These are phyloP conservation scores for Troglohyphantes excavatus DNA, from an alignment of 2,888 invertebrate species.

Conservation along the genomic window DNA sequence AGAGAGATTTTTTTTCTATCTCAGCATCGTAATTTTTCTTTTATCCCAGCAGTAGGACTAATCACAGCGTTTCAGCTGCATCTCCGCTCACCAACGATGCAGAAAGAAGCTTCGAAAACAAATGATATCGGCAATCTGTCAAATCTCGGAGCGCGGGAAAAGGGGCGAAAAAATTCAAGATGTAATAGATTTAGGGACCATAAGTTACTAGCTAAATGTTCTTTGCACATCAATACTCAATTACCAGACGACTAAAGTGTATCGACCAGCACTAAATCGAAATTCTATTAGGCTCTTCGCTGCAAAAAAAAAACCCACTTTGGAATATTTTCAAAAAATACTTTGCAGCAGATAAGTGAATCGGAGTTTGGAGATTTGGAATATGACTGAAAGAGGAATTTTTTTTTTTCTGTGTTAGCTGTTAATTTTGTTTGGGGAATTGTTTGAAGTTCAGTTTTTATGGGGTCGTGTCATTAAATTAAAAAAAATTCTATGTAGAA, in stretches of 20 bases:
- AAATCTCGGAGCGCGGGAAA: slow-evolving; percentile 8
- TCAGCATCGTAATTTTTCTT: neutral
- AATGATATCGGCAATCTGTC: slow-evolving; percentile 69
- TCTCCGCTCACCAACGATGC: slow-evolving; percentile 44
- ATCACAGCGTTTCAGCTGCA: slow-evolving; percentile 55
- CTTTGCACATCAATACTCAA: slow-evolving; percentile 65
- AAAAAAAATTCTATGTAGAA: neutral
- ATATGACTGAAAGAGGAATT: neutral
- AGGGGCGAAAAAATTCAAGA: slow-evolving; percentile 33
- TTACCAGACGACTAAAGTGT: slow-evolving; percentile 54
- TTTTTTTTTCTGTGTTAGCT: neutral
- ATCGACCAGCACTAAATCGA: slow-evolving; percentile 64
- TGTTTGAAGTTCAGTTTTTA: neutral
- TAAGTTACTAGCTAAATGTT: slow-evolving; percentile 69
- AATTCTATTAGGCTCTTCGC: slow-evolving; percentile 59
- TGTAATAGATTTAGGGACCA: slow-evolving; percentile 64
- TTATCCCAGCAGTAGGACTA: slow-evolving; percentile 43
- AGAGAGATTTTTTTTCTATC: neutral
- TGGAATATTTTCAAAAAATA: slow-evolving; percentile 32
- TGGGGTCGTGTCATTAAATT: neutral
- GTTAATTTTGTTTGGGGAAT: neutral
- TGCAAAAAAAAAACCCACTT: slow-evolving; percentile 36
- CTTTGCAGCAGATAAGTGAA: slow-evolving; percentile 3
- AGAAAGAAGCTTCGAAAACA: slow-evolving; percentile 21
- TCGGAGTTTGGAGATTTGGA: neutral